A percentile compares a stretch with the other conserved stretches of the same genome.
phyloP scores from a whole-genome alignment of 2,797 vertebrate species.

The Phalloptychus januarius region DNA sequence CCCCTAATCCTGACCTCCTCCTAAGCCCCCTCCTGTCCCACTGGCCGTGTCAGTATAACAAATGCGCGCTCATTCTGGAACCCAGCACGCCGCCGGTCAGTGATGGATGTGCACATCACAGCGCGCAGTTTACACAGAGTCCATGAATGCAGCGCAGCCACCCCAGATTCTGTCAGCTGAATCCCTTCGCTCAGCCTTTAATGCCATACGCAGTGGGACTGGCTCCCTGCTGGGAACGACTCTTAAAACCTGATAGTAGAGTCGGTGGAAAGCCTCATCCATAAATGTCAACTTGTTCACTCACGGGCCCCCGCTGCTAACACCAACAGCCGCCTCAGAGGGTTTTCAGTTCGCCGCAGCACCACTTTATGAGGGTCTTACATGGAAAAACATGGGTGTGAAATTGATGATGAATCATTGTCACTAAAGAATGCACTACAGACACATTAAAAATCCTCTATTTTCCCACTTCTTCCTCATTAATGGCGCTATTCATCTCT shows the following conservation, averaged over 20 bases:
- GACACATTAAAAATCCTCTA: constrained; percentile 49
- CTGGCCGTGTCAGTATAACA: constrained; percentile 64
- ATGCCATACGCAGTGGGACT: constrained; percentile 50
- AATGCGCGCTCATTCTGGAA: constrained; percentile 60
- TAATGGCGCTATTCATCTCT: constrained; percentile 53
- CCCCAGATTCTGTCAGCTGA: constrained; percentile 55
- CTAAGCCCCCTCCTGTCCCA: background rate
- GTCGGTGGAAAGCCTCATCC: constrained; percentile 72
- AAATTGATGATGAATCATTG: constrained; percentile 74
- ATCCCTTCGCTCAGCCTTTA: constrained; percentile 47
- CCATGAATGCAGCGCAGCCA: constrained; percentile 61
- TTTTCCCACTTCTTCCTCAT: constrained; percentile 25
- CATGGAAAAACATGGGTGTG: constrained; percentile 61
- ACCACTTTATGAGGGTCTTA: constrained; percentile 62
- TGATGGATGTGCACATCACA: constrained; percentile 77
- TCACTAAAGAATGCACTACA: constrained; percentile 65
- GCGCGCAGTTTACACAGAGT: constrained; percentile 63
- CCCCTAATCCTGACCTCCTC: constrained; percentile 55
- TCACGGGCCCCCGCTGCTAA: constrained; percentile 47
- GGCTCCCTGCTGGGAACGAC: constrained; percentile 59
- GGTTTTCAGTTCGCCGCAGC: constrained; percentile 45
- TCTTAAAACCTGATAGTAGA: constrained; percentile 73
- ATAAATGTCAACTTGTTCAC: constrained; percentile 71
- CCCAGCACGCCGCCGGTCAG: constrained; percentile 56
- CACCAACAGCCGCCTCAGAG: constrained; percentile 50